Conservation (phyloP, 1,140 invertebrate genomes). For the Lutraria rhynchaena region DNA sequence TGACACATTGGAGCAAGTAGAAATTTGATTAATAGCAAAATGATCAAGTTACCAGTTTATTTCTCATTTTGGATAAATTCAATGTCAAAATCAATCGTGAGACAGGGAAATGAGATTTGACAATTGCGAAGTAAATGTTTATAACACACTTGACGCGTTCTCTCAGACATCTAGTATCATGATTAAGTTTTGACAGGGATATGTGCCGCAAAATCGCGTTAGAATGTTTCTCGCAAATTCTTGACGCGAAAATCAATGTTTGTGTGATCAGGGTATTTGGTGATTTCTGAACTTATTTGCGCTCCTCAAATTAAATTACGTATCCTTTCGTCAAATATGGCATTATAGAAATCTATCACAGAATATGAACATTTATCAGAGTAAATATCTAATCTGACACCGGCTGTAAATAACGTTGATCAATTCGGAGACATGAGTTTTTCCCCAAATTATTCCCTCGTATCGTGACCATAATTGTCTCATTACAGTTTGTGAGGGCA, state of each 20-base stretch:
- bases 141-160: conserved; percentile 31
- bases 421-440: no score
- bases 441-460: no score
- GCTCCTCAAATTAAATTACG: conserved; percentile 16
- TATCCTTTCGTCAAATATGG: no score
- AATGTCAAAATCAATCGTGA: conserved; percentile 39
- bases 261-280: not conserved
- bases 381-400: no score
- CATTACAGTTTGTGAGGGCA: no score
- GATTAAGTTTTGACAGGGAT: conserved; percentile 42
- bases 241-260: conserved; percentile 28
- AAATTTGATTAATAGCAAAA: conserved; percentile 54
- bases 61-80: conserved; percentile 45
- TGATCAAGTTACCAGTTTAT: conserved; percentile 42
- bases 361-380: no score
- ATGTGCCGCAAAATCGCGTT: conserved; percentile 28
- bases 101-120: conserved; percentile 19
- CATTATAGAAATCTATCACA: no score
- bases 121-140: conserved; percentile 42
- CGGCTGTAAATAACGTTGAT: no score
- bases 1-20: conserved; percentile 21
- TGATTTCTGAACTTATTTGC: conserved; percentile 10
- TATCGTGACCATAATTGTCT: no score
- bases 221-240: conserved; percentile 3
- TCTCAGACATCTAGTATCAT: not conserved